Conservation (phyloP, 1,140 invertebrate species). For the Catajapyx aquilonaris region DNA sequence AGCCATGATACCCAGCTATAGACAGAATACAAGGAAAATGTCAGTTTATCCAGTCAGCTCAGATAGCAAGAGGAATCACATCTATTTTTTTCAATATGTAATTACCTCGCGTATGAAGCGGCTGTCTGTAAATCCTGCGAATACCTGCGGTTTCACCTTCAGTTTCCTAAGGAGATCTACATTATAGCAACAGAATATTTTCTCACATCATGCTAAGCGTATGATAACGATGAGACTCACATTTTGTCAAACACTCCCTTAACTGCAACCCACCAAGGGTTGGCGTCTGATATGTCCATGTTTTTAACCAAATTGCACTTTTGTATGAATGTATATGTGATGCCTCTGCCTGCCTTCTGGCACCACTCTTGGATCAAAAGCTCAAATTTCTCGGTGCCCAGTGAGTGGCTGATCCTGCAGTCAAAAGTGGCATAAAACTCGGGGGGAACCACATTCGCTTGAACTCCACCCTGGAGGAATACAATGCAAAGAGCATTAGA, state of each 20-base stretch:
- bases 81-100: no score
- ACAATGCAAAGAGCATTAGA: background rate
- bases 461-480: constrained; percentile 57
- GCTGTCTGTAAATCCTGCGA: constrained; percentile 60
- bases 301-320: constrained; percentile 37
- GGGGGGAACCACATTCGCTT: constrained; percentile 78
- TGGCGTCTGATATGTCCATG: constrained; percentile 41
- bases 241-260: constrained; percentile 30
- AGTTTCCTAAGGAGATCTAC: constrained; percentile 35
- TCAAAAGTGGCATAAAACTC: constrained; percentile 57
- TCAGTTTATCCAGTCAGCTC: no score
- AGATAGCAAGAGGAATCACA: no score
- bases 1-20: constrained; percentile 38
- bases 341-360: constrained; percentile 53
- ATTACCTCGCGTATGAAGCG: constrained; percentile 40
- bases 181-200: no score
- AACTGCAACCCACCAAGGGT: constrained; percentile 68
- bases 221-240: constrained; percentile 34
- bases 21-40: constrained; percentile 5
- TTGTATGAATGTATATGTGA: constrained; percentile 49
- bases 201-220: no score
- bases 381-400: constrained; percentile 48
- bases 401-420: constrained; percentile 47
- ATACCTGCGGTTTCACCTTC: constrained; percentile 40
- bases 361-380: constrained; percentile 55